phyloP scores from a whole-genome alignment of 2,888 invertebrate species.

The Drepana falcataria region DNA sequence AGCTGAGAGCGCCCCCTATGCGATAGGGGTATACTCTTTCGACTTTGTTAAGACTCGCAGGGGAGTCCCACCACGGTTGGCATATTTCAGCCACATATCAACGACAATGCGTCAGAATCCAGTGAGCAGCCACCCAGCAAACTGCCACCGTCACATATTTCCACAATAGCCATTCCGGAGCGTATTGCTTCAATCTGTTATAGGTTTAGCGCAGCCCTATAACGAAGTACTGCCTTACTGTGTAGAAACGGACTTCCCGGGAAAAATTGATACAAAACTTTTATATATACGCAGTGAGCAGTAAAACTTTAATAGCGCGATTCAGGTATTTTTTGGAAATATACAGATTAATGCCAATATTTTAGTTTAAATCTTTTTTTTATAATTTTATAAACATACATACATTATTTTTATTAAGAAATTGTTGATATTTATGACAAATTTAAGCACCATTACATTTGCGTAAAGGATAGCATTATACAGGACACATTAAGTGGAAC shows the following conservation, averaged over 20 bases:
- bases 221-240: too few species aligned
- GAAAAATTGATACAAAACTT: too few species aligned
- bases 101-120: too few species aligned
- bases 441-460: background rate
- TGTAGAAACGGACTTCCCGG: too few species aligned
- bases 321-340: constrained; percentile 13
- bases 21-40: background rate
- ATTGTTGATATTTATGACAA: too few species aligned
- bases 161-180: too few species aligned
- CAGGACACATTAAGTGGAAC: constrained; percentile 4
- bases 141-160: too few species aligned
- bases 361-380: background rate
- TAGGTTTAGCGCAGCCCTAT: too few species aligned
- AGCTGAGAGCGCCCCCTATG: background rate
- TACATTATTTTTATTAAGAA: background rate
- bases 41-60: background rate
- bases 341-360: background rate
- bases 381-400: background rate
- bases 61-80: background rate
- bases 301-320: constrained; percentile 32
- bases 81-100: too few species aligned
- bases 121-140: too few species aligned
- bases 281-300: constrained; percentile 19
- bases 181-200: too few species aligned
- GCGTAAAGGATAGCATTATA: constrained; percentile 4